phyloP scores from a whole-genome alignment of 2,113 vertebrate genomes.

The Nerophis ophidion region DNA sequence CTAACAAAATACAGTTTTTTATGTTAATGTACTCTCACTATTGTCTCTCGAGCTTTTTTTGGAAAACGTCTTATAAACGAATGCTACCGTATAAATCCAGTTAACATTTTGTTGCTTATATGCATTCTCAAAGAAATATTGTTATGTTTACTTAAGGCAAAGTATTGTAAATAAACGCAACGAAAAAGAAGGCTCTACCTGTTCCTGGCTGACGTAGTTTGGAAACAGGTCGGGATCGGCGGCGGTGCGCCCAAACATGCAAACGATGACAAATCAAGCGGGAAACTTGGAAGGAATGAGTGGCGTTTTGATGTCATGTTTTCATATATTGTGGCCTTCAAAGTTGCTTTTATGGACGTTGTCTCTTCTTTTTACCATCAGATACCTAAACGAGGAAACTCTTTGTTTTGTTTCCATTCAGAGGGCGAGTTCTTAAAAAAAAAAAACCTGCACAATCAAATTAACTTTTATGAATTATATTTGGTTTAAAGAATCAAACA shows the following conservation, averaged over 20 bases:
- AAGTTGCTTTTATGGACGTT: background rate
- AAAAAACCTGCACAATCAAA: slow-evolving; percentile 20
- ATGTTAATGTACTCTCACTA: slow-evolving; percentile 60
- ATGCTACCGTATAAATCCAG: slow-evolving; percentile 45
- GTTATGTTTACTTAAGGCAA: slow-evolving; percentile 57
- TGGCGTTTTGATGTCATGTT: background rate
- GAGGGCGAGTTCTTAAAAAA: background rate
- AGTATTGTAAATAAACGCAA: slow-evolving; percentile 71
- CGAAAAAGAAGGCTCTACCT: slow-evolving; percentile 42
- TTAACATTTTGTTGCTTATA: slow-evolving; percentile 61
- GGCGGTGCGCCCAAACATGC: background rate
- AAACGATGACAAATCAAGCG: slow-evolving; percentile 2
- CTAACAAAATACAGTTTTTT: slow-evolving; percentile 62
- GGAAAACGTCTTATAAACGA: slow-evolving; percentile 38
- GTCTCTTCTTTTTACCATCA: background rate
- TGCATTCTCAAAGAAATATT: slow-evolving; percentile 58
- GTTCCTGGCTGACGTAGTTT: slow-evolving; percentile 49
- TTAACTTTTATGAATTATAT: slow-evolving; percentile 8
- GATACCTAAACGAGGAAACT: background rate
- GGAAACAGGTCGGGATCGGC: background rate
- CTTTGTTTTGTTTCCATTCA: slow-evolving; percentile 1
- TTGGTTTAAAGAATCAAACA: slow-evolving; percentile 13
- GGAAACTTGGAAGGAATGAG: background rate
- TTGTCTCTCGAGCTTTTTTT: slow-evolving; percentile 43
- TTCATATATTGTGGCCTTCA: background rate